Base-by-base conservation (phyloP, 2,888 invertebrate species). In the Embidobia sp. region DNA sequence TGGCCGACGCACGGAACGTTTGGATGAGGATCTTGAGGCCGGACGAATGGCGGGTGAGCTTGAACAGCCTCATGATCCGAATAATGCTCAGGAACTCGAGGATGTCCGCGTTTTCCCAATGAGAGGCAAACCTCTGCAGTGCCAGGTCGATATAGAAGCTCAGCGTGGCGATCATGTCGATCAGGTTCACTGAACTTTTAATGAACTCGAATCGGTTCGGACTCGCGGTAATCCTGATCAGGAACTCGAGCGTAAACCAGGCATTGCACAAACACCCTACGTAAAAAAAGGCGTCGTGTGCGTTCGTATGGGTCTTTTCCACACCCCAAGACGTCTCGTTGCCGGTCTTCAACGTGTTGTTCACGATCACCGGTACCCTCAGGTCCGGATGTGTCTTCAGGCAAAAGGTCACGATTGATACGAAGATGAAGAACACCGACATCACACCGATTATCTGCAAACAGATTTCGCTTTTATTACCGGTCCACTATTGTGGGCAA, bases 311-410 rank as follows among this genome's bases (percentile, higher is more conserved):
- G 85, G 94, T 92, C 91, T 96, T 96, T 91, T 98, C 97, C 86
- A 98, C 91, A 64, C 94, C 94, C 95, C 96, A 97, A 11, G 44
- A 37, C 13, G 61, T 48, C n/a, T 16, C 13, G 40, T 72, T 72
- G 8, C 46, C 53, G 10, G n/a, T 55, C n/a, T 22, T 40, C 3
- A 63, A 33, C 7, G 95, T 93, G 85, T 94, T 93, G 91, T 96
- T 95, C 84, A 93, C 92, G 83, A 97, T 95, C 85, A 95, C 94
- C 79, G 98, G 98, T 86, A 97, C 96, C 86, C 98, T 93, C 96
- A 98, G 96, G 90, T 97, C 98, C 80, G 99, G 99, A 91, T 99
- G 99, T 46, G 99, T 99, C 93, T 99, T 99, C 89, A 99, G 93
- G 92, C 99, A 99, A 92, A 99, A 99, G 84, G 99, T 98, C 90